Evolutionary conservation across 2,888 invertebrate genomes (phyloP), one percentile per base, ranked within the genome.

Genomic region (Pristionchus fissidentatus): DNA sequence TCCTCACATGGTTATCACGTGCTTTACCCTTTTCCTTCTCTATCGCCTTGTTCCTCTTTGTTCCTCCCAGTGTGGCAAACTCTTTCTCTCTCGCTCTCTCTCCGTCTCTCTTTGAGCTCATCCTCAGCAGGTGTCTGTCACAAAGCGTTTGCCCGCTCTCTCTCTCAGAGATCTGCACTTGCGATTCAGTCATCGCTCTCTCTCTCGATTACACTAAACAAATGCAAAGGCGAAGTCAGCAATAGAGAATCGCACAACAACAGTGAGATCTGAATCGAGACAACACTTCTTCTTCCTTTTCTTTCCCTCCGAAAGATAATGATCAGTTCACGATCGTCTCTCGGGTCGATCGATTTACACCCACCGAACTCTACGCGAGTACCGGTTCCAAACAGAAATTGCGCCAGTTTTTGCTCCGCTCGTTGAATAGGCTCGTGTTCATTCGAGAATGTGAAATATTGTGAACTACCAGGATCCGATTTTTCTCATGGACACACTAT

Each of bases 151-250:
- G n/a, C n/a, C 41, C 7, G 41, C 70, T 70, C 70, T 26, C 38
- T 70, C 43, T n/a, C n/a, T n/a, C n/a, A n/a, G n/a, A n/a, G n/a
- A n/a, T 70, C 70, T 70, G 70, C 70, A 70, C 70, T 66, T 22
- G 35, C 60, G 15, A 15, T 41, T 70, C 70, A 70, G 26, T 70
- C 70, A n/a, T n/a, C n/a, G n/a, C n/a, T n/a, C 70, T 3, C 70
- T 41, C 70, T 70, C 70, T 70, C 26, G 70, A 70, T 70, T 70
- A 70, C 70, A 70, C 70, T 41, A 70, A 70, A 41, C 70, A 70
- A 41, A 41, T 43, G 70, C 41, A 70, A 26, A 26, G 41, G n/a
- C n/a, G n/a, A n/a, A n/a, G n/a, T n/a, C n/a, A n/a, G n/a, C n/a
- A n/a, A n/a, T n/a, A n/a, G n/a, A n/a, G 38, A 19, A 55, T 55